Evolutionary conservation across 2,113 vertebrate genomes (phyloP).

Genomic region (Vulpes lagopus): DNA sequence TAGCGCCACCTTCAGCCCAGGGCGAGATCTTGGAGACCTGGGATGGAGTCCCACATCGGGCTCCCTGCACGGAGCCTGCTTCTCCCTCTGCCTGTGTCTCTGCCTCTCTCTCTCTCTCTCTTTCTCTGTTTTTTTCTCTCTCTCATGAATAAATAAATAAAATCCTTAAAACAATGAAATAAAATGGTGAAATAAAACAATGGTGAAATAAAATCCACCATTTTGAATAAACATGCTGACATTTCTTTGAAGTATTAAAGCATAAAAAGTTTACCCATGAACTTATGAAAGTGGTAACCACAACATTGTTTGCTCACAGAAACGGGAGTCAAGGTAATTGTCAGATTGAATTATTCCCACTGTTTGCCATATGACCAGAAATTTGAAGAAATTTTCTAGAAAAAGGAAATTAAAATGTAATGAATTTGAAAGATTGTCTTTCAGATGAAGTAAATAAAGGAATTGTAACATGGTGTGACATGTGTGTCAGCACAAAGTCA

Average conservation of each 20-base stretch:
- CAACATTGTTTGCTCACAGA: neutral
- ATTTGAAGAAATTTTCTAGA: conserved; percentile 1
- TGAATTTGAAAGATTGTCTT: neutral
- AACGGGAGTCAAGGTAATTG: neutral
- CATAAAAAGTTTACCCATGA: neutral
- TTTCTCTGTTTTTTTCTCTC: too few species aligned
- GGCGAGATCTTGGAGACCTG: too few species aligned
- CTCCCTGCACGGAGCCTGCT: too few species aligned
- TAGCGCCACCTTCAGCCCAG: too few species aligned
- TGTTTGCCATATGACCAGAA: neutral
- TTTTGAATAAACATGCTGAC: neutral
- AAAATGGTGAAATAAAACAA: neutral
- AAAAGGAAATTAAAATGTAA: neutral
- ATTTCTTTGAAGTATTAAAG: conserved; percentile 37
- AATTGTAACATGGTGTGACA: neutral
- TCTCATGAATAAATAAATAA: too few species aligned
- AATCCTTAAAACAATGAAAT: neutral
- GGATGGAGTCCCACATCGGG: too few species aligned
- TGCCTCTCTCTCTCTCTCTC: too few species aligned
- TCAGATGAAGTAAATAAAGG: neutral
- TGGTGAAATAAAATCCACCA: neutral
- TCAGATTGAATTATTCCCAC: neutral
- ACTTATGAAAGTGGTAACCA: neutral
- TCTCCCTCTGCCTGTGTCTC: too few species aligned
- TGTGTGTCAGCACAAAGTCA: too few species aligned